Evolutionary conservation across 2,888 invertebrate species (phyloP), one percentile per base, ranked within the genome.

Genomic region (Ennomos erosarius): DNA sequence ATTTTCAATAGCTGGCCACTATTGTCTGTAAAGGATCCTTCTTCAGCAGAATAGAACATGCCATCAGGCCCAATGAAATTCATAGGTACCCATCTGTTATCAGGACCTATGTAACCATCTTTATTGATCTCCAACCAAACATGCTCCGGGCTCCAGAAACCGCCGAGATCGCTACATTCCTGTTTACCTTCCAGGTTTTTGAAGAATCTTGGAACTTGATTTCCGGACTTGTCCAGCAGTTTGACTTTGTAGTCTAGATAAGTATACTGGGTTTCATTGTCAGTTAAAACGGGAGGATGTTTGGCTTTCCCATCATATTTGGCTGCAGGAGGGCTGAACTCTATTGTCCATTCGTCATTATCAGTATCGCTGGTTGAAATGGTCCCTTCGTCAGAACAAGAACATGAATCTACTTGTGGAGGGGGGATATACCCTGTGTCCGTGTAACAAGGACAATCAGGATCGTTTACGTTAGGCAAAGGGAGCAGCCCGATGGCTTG

Each of bases 231-330:
- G 66, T 91, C 92, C 2, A 85, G 55, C 54, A 90, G 8, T 75
- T 90, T 92, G 0, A 91, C 88, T 81, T 83, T 90, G 58, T 85
- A 92, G 67, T 92, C 92, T 59, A 90, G 75, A 71, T 91, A 91
- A 60, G 59, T 88, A 61, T 90, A 92, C 66, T 89, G 87, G 53
- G 64, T 64, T 43, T 90, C 90, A 62, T 70, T 79, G 0, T 85
- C 80, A 39, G 50, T 48, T 38, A 76, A 33, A 8, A 67, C 38
- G 8, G 84, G 82, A 11, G 84, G 82, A 63, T 87, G 85, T 72
- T 91, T 91, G 9, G 84, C 86, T 76, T 87, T 88, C 6, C 79
- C 51, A 61, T 90, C 82, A 80, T 81, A 92, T 60, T 70, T 79
- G 33, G 90, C 88, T 54, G 78, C 74, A 10, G 92, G 92, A 13